Conservation (phyloP, 2,113 vertebrate genomes). For the Tragelaphus imberbis region DNA sequence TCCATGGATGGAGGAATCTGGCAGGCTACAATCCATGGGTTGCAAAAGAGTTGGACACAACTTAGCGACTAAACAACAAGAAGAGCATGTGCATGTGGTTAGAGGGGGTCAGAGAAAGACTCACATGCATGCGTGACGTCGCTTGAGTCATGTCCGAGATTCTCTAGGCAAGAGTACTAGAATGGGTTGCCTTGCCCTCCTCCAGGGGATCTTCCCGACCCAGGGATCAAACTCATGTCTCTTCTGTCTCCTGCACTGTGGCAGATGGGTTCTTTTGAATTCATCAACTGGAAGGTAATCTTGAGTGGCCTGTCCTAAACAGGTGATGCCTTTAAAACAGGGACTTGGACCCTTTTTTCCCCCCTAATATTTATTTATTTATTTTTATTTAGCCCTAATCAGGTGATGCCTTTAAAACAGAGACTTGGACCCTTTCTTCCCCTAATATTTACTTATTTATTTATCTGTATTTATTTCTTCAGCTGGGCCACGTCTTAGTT, state of each 20-base stretch:
- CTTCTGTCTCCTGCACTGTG: background rate
- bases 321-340: background rate
- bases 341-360: background rate
- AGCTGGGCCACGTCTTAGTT: background rate
- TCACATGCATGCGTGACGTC: rapidly evolving
- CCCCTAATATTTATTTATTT: background rate
- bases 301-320: background rate
- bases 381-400: background rate
- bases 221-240: background rate
- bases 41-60: background rate
- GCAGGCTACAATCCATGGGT: background rate
- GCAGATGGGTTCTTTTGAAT: background rate
- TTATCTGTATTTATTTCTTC: background rate
- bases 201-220: background rate
- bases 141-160: background rate
- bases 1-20: background rate
- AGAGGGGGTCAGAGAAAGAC: background rate
- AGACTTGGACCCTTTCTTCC: background rate
- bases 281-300: background rate
- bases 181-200: background rate
- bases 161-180: background rate
- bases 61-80: background rate
- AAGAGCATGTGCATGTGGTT: background rate
- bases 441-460: background rate
- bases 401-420: background rate